Percentiles rank a stretch among this genome's conserved stretches.
These are phyloP conservation scores for Anthopleura xanthogrammica DNA, from an alignment of 92 coral and sea anemone species.

Conservation along the genomic window DNA sequence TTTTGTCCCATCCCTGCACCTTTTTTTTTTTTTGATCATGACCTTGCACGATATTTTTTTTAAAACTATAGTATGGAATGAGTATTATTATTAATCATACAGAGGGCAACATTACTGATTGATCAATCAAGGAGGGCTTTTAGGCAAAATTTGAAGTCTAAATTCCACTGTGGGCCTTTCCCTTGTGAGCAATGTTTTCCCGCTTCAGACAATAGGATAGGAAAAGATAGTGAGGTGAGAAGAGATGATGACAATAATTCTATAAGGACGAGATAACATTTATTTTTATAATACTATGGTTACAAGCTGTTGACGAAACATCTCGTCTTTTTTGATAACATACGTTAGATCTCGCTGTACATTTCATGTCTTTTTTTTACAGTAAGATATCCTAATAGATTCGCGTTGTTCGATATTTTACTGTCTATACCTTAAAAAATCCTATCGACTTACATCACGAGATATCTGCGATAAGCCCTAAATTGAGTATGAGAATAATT, in stretches of 20 bases:
- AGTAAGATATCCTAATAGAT: slow-evolving; percentile 12
- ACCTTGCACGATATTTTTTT: no score
- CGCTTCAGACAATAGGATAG: not conserved
- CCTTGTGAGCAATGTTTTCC: not conserved
- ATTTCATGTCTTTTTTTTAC: not conserved
- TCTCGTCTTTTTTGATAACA: slow-evolving; percentile 33
- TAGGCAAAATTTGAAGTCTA: no score
- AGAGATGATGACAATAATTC: not conserved
- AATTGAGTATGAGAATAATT: slow-evolving; percentile 17
- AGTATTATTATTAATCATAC: no score
- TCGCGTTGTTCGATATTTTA: not conserved
- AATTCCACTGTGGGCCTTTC: no score
- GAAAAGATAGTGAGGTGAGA: not conserved
- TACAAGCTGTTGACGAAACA: slow-evolving; percentile 39
- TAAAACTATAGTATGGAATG: no score
- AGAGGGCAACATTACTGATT: no score
- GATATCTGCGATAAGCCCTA: not conserved
- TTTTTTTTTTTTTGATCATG: no score
- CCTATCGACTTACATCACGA: not conserved
- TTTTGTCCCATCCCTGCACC: no score
- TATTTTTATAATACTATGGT: slow-evolving; percentile 39
- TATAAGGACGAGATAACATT: slow-evolving; percentile 32
- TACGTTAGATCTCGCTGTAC: slow-evolving; percentile 33
- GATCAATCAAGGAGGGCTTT: no score
- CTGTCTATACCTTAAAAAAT: slow-evolving; percentile 32